Evolutionary conservation across 2,113 vertebrate genomes (phyloP).

Genomic region (Neotoma lepida): DNA sequence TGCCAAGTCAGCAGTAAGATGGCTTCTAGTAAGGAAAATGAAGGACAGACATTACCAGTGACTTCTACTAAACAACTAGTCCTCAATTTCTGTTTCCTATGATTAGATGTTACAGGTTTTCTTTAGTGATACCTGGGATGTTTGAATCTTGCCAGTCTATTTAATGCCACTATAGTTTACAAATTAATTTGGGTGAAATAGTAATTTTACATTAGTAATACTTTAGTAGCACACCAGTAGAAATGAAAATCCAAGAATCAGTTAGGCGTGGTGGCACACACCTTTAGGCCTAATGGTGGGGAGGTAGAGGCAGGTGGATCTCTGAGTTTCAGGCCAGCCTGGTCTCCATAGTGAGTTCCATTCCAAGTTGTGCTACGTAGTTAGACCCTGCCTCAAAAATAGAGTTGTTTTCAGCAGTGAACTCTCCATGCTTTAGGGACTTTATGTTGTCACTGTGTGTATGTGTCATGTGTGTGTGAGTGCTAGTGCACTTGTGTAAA

Average conservation of each 20-base stretch:
- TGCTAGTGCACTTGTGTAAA: background rate
- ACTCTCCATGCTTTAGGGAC: no score
- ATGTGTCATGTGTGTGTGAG: background rate
- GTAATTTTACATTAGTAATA: background rate
- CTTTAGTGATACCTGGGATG: background rate
- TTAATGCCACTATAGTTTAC: background rate
- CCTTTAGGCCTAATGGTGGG: background rate
- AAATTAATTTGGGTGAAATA: background rate
- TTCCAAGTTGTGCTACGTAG: no score
- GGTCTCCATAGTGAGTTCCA: background rate
- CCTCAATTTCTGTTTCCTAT: background rate
- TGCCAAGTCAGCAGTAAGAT: no score
- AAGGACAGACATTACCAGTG: background rate
- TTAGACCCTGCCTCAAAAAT: background rate
- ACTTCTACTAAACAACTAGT: background rate
- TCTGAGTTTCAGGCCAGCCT: background rate
- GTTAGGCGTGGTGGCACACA: background rate
- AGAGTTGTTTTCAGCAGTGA: background rate
- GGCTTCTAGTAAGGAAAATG: no score
- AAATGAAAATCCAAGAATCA: background rate
- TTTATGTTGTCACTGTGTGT: background rate
- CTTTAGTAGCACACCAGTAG: background rate
- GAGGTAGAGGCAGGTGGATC: no score
- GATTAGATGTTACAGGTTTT: background rate
- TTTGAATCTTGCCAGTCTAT: background rate